phyloP scores from a whole-genome alignment of 2,888 invertebrate genomes.

The Shargacucullia verbasci region DNA sequence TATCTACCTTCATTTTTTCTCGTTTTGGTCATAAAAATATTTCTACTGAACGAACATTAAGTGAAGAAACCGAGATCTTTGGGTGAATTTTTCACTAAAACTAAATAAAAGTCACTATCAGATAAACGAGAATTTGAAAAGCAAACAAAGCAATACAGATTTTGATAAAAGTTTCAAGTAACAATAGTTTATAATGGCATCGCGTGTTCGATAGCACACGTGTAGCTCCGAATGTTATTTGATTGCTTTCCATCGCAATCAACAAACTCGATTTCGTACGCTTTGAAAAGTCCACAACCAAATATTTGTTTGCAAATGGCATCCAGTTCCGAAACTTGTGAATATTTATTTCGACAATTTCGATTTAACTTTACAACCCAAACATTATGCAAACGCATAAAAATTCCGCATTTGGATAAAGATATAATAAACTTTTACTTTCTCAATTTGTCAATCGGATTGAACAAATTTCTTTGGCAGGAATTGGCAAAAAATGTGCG shows the following conservation, averaged over 20 bases:
- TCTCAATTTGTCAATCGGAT: conserved; percentile 53
- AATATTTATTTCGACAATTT: conserved; percentile 19
- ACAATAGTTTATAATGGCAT: conserved; percentile 18
- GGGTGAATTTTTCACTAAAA: too few relatives aligned
- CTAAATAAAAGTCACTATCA: too few relatives aligned
- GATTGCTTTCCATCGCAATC: conserved; percentile 64
- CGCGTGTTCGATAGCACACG: conserved; percentile 19
- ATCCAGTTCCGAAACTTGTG: conserved; percentile 18
- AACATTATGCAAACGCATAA: conserved; percentile 4
- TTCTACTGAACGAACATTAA: too few relatives aligned
- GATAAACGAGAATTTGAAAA: conserved; percentile 1
- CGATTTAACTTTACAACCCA: conserved; percentile 2
- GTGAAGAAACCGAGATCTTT: too few relatives aligned
- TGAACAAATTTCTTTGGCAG: conserved; percentile 58
- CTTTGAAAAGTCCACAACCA: conserved; percentile 48
- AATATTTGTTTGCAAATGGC: conserved; percentile 29
- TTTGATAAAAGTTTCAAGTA: conserved; percentile 8
- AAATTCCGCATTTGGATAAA: conserved; percentile 31
- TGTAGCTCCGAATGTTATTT: conserved; percentile 42
- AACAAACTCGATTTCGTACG: conserved; percentile 64
- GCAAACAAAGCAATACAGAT: background rate
- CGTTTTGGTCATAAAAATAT: too few relatives aligned
- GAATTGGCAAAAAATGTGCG: conserved; percentile 52
- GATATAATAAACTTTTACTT: conserved; percentile 58
- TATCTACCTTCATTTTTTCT: too few relatives aligned